These are phyloP conservation scores for Steinernema khuongi DNA, from an alignment of 1,140 invertebrate species.

Conservation along the genomic window DNA sequence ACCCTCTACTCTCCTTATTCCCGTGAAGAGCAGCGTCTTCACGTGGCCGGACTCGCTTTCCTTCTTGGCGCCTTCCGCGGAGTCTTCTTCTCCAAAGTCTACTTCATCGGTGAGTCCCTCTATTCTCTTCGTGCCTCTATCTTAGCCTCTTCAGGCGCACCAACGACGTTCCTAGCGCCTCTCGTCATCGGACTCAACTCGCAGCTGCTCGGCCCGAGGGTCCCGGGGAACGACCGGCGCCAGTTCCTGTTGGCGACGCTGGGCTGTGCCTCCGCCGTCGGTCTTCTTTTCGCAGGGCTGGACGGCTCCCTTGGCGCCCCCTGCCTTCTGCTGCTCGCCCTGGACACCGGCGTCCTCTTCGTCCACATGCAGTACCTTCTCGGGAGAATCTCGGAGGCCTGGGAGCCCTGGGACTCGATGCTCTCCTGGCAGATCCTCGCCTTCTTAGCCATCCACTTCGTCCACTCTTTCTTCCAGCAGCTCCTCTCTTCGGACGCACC, in stretches of 20 bases:
- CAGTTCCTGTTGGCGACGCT: background rate
- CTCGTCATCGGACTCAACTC: conserved; percentile 5
- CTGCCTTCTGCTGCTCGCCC: background rate
- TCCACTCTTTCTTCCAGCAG: conserved; percentile 1
- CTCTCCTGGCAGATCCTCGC: background rate
- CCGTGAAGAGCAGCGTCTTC: background rate
- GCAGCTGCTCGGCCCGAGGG: background rate
- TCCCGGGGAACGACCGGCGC: background rate
- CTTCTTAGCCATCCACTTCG: background rate
- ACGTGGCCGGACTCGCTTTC: background rate
- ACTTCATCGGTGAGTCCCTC: background rate
- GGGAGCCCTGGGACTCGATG: background rate
- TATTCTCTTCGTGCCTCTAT: background rate
- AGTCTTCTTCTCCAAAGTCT: background rate
- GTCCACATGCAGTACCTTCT: background rate
- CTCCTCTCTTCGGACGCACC: background rate
- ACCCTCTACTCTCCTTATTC: background rate
- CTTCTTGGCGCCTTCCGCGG: background rate
- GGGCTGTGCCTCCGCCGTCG: background rate
- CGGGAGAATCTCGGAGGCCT: background rate
- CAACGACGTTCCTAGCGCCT: background rate
- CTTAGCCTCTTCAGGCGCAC: background rate
- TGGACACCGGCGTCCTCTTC: background rate
- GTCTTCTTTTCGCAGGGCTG: background rate
- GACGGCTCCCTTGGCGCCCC: background rate